Evolutionary conservation across 2,888 invertebrate species (phyloP).

Genomic region (Hermodice carunculata): DNA sequence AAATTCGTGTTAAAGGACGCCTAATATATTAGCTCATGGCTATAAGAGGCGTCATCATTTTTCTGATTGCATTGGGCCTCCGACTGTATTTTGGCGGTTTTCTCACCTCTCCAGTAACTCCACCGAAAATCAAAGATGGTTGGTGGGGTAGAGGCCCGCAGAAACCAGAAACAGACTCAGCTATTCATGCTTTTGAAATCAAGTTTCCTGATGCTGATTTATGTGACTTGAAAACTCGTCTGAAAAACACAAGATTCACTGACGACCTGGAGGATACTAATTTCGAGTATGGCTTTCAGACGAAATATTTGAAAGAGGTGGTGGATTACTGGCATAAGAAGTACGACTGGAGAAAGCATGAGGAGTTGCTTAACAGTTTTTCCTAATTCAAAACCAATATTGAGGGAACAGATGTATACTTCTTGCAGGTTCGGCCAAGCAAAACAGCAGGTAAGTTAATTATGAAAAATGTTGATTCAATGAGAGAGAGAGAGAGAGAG

Average conservation of each 20-base stretch:
- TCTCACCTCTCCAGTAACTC: background rate
- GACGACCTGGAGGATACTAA: slow-evolving; percentile 20
- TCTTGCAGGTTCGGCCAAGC: slow-evolving; percentile 79
- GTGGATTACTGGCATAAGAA: slow-evolving; percentile 79
- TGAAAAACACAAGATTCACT: slow-evolving; percentile 15
- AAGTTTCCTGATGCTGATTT: too few species aligned
- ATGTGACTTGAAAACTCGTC: slow-evolving; percentile 13
- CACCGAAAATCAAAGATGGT: slow-evolving; percentile 10
- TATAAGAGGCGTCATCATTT: too few species aligned
- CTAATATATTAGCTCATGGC: too few species aligned
- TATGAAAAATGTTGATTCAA: too few species aligned
- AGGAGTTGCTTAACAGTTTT: slow-evolving; percentile 80
- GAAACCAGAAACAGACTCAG: background rate
- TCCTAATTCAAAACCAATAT: slow-evolving; percentile 83
- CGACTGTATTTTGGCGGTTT: background rate
- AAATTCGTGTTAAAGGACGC: too few species aligned
- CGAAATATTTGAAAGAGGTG: slow-evolving; percentile 5
- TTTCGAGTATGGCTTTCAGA: slow-evolving; percentile 31
- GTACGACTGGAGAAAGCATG: slow-evolving; percentile 81
- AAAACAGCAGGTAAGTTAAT: too few species aligned
- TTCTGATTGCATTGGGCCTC: too few species aligned
- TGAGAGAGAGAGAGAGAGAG: too few species aligned
- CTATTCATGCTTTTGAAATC: background rate
- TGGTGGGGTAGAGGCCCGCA: slow-evolving; percentile 20
- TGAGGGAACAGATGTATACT: slow-evolving; percentile 84